phyloP scores from a whole-genome alignment of 1,140 invertebrate genomes.

The Pinna nobilis region DNA sequence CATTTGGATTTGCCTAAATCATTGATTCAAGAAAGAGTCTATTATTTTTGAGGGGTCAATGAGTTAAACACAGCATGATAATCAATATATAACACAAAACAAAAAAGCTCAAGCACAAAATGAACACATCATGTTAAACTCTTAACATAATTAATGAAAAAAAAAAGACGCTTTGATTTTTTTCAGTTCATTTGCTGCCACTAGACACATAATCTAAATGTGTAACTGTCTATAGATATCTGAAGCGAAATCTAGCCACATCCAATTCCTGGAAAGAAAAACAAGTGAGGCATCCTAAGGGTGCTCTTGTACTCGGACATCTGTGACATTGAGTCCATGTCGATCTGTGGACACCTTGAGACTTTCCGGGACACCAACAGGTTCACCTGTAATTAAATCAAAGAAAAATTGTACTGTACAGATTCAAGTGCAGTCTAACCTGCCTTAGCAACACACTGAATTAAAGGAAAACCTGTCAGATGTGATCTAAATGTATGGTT shows the following conservation, averaged over 20 bases:
- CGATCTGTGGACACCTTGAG: conserved; percentile 57
- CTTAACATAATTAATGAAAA: too few relatives aligned
- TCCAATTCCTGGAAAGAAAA: conserved; percentile 68
- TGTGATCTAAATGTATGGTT: not conserved
- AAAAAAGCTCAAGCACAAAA: too few relatives aligned
- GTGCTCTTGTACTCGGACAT: conserved; percentile 71
- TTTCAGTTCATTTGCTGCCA: too few relatives aligned
- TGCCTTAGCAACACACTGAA: not conserved
- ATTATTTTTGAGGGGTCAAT: too few relatives aligned
- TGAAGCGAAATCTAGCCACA: conserved; percentile 18
- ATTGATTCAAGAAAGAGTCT: too few relatives aligned
- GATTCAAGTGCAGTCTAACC: not conserved
- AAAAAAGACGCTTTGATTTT: too few relatives aligned
- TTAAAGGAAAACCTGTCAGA: not conserved
- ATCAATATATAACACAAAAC: too few relatives aligned
- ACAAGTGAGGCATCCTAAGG: conserved; percentile 65
- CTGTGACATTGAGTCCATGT: conserved; percentile 67
- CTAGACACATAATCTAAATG: too few relatives aligned
- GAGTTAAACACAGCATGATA: too few relatives aligned
- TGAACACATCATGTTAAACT: too few relatives aligned
- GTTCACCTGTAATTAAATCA: conserved; percentile 58
- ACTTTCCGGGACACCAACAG: conserved; percentile 63
- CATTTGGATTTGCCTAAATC: too few relatives aligned
- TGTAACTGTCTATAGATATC: too few relatives aligned
- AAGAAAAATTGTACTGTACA: not conserved